Percentiles rank a stretch among this genome's conserved stretches.
Conservation (phyloP, 2,888 invertebrate genomes). For the Crematogaster levior region DNA sequence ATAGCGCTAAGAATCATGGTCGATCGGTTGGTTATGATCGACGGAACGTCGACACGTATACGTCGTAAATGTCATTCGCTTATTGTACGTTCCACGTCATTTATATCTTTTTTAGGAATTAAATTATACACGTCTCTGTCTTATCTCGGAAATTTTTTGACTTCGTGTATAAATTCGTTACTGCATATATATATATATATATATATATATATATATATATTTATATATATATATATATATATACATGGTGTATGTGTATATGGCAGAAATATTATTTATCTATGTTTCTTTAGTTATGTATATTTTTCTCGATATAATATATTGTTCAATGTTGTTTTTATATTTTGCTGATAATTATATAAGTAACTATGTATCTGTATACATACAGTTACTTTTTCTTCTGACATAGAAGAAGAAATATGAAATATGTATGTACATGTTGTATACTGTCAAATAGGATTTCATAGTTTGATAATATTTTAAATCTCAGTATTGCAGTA, state of each 20-base stretch:
- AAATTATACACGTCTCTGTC: not conserved
- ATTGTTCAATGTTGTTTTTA: too few species aligned
- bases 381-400: not conserved
- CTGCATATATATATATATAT: too few species aligned
- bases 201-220: too few species aligned
- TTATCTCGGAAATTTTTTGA: not conserved
- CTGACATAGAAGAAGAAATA: not conserved
- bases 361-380: not conserved
- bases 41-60: not conserved
- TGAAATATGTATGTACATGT: too few species aligned
- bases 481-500: not conserved
- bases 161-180: not conserved
- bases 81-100: not conserved
- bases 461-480: not conserved
- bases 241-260: too few species aligned
- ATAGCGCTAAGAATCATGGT: constrained; percentile 6
- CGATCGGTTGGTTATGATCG: constrained; percentile 49
- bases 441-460: not conserved
- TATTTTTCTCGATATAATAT: too few species aligned
- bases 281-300: not conserved
- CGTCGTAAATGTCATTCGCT: not conserved
- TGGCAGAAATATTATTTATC: too few species aligned
- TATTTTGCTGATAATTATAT: not conserved
- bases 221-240: too few species aligned
- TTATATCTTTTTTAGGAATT: not conserved